phyloP scores from a whole-genome alignment of 2,888 invertebrate species.

The Pardosa pseudoannulata region DNA sequence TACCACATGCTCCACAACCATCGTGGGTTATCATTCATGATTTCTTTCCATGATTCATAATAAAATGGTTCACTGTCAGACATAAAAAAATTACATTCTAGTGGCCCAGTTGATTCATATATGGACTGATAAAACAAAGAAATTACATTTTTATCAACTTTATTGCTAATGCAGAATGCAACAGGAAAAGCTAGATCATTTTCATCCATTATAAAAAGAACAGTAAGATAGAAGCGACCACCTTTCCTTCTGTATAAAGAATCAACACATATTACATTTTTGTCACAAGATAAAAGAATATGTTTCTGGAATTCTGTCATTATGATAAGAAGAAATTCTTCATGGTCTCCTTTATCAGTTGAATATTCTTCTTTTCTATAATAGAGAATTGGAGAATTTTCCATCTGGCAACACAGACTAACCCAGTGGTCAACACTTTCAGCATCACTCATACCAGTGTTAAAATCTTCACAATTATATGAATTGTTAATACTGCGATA shows the following conservation, averaged over 20 bases:
- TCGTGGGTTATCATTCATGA: constrained; percentile 36
- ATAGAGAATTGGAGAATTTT: constrained; percentile 42
- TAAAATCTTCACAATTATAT: constrained; percentile 35
- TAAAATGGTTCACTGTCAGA: constrained; percentile 39
- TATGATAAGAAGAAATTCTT: constrained; percentile 50
- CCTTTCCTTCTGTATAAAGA: constrained; percentile 37
- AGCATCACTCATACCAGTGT: constrained; percentile 30
- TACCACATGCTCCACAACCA: constrained; percentile 61
- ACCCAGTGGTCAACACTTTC: constrained; percentile 53
- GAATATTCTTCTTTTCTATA: constrained; percentile 29
- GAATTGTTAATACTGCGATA: constrained; percentile 32
- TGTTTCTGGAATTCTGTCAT: constrained; percentile 63
- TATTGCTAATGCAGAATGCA: constrained; percentile 60
- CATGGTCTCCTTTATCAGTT: constrained; percentile 17
- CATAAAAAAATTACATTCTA: constrained; percentile 40
- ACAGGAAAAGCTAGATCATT: constrained; percentile 50
- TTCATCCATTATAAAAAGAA: constrained; percentile 48
- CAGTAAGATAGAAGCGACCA: constrained; percentile 37
- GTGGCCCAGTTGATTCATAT: constrained; percentile 34
- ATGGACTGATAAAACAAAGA: constrained; percentile 24
- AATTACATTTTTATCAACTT: constrained; percentile 42
- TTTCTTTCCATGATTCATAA: constrained; percentile 41
- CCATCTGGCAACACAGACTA: constrained; percentile 39
- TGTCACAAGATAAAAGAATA: constrained; percentile 35
- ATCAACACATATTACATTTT: constrained; percentile 39